Base-by-base conservation (phyloP, 2,797 vertebrate species). In the Poeciliopsis presidionis region DNA sequence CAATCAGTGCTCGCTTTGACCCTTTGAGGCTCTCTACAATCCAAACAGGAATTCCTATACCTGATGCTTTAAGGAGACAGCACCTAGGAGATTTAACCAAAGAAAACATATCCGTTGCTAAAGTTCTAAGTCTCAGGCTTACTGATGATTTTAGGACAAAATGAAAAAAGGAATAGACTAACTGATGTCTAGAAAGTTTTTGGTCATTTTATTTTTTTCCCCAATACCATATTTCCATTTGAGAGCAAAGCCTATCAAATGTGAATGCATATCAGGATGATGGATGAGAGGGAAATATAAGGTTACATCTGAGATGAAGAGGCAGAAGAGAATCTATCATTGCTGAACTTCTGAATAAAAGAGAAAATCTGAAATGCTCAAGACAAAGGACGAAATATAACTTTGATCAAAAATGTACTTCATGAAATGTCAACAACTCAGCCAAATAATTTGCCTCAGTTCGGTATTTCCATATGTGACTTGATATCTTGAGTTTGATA, bases 201-300 rank as follows among this genome's bases (percentile, higher is more conserved):
- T 13, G 49, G 49, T 3, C 20, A 51, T 51, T 55, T 25, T 55
- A 25, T 25, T 11, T 25, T 53, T 25, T n/a, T 25, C 8, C 51
- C 51, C 51, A 22, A 25, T 25, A 55, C 20, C 1, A 55, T n/a
- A 55, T 55, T 55, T 55, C 9, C 9, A 55, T 55, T 11, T 55
- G 22, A 25, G 20, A 53, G 20, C 18, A 53, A 53, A 53, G 25
- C 53, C 53, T 61, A 61, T 63, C 55, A 30, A 77, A 8, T 45
- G 70, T 57, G 57, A 14, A 33, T 61, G 33, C 49, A 72, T 76
- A 72, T 14, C 55, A 36, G 67, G 76, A 70, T 86, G 88, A 92
- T 86, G 79, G 87, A 91, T 90, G 86, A 80, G 4, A 65, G 0
- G 28, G 46, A 2, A 6, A n/a, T 49, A 36, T 76, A 88, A 86